A percentile compares a stretch with the other conserved stretches of the same genome.
These are phyloP conservation scores for Todus mexicanus DNA, from an alignment of 2,797 vertebrate species.

Conservation along the genomic window DNA sequence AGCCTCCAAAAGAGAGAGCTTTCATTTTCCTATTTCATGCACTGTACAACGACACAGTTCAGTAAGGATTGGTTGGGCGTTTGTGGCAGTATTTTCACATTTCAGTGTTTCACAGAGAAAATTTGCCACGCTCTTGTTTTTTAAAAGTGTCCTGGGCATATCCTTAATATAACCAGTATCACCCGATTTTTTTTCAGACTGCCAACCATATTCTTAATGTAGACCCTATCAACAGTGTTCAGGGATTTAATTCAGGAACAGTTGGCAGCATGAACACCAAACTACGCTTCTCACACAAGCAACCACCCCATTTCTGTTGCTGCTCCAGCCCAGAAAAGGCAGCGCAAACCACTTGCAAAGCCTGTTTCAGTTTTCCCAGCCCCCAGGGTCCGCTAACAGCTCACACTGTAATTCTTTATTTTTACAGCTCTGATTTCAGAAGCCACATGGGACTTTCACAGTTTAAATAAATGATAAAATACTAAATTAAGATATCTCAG, in stretches of 20 bases:
- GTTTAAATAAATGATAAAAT: not conserved
- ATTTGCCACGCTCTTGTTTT: not conserved
- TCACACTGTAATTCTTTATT: not conserved
- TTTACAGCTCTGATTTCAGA: not conserved
- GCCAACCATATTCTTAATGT: not conserved
- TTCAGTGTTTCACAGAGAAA: not conserved
- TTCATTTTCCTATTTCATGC: not conserved
- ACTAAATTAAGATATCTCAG: not conserved
- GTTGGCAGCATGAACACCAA: not conserved
- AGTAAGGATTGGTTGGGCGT: not conserved
- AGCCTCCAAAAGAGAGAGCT: not conserved
- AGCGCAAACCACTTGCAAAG: not conserved
- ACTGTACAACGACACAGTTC: not conserved
- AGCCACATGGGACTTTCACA: not conserved
- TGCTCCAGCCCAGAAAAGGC: not conserved
- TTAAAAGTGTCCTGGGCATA: not conserved
- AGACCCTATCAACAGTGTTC: not conserved
- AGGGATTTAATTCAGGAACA: not conserved
- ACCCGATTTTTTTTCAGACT: not conserved
- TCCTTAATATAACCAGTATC: not conserved
- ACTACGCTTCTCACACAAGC: not conserved
- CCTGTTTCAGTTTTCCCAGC: not conserved
- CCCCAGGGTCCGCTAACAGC: not conserved
- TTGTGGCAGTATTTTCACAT: not conserved
- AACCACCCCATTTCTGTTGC: not conserved